Evolutionary conservation across 2,113 vertebrate species (phyloP).

Genomic region (Callionymus lyra): DNA sequence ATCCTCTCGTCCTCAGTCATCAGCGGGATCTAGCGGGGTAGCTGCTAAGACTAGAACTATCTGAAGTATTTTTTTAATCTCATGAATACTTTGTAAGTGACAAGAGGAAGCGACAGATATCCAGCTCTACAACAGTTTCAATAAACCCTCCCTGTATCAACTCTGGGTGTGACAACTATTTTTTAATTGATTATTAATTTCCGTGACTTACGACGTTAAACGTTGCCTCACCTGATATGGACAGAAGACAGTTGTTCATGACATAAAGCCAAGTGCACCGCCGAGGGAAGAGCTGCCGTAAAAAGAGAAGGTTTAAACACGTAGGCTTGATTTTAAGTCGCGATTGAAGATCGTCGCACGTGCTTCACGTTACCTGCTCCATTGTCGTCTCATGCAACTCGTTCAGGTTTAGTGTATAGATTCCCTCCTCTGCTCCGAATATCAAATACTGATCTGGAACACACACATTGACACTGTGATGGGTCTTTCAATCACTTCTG

Average conservation of each 20-base stretch:
- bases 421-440: slow-evolving; percentile 97
- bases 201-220: too few species aligned
- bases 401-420: slow-evolving; percentile 96
- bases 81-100: too few species aligned
- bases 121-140: too few species aligned
- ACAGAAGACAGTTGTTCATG: slow-evolving; percentile 95
- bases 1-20: too few species aligned
- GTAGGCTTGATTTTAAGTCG: too few species aligned
- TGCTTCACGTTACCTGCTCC: slow-evolving; percentile 86
- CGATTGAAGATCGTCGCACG: too few species aligned
- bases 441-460: slow-evolving; percentile 94
- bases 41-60: too few species aligned
- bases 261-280: slow-evolving; percentile 97
- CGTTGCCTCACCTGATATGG: slow-evolving; percentile 84
- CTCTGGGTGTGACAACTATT: background rate
- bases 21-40: too few species aligned
- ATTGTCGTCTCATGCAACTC: slow-evolving; percentile 97
- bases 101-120: too few species aligned
- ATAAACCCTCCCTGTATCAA: background rate
- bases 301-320: background rate
- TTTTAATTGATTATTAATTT: too few species aligned
- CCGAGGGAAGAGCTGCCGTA: slow-evolving; percentile 84
- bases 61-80: too few species aligned
- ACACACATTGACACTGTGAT: background rate
- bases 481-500: background rate